Conservation (phyloP, 2,888 invertebrate species). For the Melanostoma scalare region DNA sequence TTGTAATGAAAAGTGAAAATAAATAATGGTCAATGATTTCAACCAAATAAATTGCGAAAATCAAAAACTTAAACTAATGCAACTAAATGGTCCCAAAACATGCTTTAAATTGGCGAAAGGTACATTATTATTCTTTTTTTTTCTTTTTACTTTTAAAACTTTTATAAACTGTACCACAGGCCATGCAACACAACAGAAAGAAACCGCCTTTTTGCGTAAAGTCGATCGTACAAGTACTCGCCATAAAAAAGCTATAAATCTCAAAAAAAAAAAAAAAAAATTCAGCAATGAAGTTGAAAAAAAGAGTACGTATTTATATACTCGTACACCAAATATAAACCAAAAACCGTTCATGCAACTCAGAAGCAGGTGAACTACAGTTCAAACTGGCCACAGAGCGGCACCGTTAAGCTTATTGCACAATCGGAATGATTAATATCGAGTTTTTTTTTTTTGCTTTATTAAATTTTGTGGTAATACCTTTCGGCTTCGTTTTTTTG, state of each 20-base stretch:
- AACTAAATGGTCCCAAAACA: no score
- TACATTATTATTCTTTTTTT: no score
- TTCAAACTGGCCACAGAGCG: conserved; percentile 36
- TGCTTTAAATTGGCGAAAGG: no score
- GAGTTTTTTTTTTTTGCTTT: conserved; percentile 25
- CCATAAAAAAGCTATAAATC: conserved; percentile 32
- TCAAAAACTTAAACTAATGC: no score
- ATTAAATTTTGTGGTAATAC: conserved; percentile 2
- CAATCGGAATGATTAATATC: conserved; percentile 66
- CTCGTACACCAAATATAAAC: neutral
- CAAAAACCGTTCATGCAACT: conserved; percentile 35
- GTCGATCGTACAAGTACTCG: neutral
- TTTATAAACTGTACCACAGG: no score
- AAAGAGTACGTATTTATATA: no score
- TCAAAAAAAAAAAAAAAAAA: conserved; percentile 16
- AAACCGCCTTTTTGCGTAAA: neutral
- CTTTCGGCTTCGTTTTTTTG: conserved; percentile 20
- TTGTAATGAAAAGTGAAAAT: no score
- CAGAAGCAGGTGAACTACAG: conserved; percentile 48
- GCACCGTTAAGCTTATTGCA: conserved; percentile 43
- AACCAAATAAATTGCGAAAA: no score
- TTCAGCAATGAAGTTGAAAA: no score
- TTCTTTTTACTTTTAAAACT: no score
- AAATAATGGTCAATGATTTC: no score
- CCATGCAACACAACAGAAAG: neutral